phyloP scores from a whole-genome alignment of 2,113 vertebrate species.

The Chloebia gouldiae region DNA sequence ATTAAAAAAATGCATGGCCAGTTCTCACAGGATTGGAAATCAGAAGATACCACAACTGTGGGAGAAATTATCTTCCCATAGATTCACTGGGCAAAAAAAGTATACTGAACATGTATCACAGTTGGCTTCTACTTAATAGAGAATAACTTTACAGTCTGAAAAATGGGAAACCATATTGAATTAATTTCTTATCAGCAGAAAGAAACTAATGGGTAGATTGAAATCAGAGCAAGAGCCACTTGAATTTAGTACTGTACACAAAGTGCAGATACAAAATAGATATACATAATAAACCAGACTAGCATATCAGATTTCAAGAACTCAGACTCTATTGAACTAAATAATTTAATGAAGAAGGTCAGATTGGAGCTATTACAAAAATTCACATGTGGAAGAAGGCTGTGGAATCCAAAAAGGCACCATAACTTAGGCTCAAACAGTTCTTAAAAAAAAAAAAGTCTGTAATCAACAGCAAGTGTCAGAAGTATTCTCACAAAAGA shows the following conservation, averaged over 20 bases:
- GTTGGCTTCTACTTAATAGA: background rate
- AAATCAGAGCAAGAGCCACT: conserved; percentile 32
- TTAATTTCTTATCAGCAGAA: conserved; percentile 42
- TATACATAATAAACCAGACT: background rate
- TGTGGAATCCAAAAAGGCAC: conserved; percentile 12
- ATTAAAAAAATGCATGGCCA: conserved; percentile 9
- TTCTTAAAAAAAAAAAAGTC: background rate
- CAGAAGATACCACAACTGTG: background rate
- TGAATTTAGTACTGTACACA: background rate
- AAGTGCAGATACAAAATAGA: background rate
- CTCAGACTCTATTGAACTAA: background rate
- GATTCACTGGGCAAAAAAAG: background rate
- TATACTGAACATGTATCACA: background rate
- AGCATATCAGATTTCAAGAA: conserved; percentile 25
- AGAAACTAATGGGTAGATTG: background rate
- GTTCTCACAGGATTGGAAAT: conserved; percentile 24
- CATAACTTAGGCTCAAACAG: background rate
- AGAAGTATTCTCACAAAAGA: background rate
- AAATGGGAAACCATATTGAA: conserved; percentile 16
- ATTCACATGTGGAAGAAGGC: conserved; percentile 17
- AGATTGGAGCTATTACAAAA: conserved; percentile 37
- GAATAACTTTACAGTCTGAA: background rate
- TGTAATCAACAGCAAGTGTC: background rate
- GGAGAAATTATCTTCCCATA: conserved; percentile 34
- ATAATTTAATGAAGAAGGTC: conserved; percentile 9